Base-by-base conservation (phyloP, 2,113 vertebrate species). In the Cercocebus atys region DNA sequence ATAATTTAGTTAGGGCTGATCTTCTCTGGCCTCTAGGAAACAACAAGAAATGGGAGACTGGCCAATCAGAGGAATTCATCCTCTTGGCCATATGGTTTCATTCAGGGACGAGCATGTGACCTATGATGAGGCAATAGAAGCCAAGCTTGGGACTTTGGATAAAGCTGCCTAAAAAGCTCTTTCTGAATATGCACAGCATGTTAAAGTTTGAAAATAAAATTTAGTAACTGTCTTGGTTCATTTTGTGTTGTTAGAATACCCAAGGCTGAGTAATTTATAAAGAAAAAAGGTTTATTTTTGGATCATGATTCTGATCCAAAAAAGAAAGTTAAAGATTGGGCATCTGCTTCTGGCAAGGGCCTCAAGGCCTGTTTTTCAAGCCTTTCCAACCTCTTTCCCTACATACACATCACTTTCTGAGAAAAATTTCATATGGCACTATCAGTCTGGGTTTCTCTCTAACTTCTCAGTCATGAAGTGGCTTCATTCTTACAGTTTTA, bases 401-500 rank as follows among this genome's bases (percentile, higher is more conserved):
- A 13, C 17, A 17, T 17, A 30, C 45, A 50, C 7, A 20, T 52
- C 68, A 30, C 38, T 75, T 72, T 64, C 73, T 66, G 75, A 43
- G 11, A 68, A 45, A 70, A 23, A 2, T 30, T 22, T 45, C 50
- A 35, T 4, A 16, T 83, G 30, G 61, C 8, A 17, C 13, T 18
- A 5, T 38, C 55, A 35, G 14, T 13, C 17, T 72, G 47, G 30
- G 3, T 30, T 88, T 73, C 47, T 32, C 79, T 9, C 1, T 45
- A 35, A 38, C 16, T 27, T 64, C 35, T 32, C 32, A 27, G n/a
- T 68, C n/a, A 25, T 2, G 45, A 18, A 32, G 8, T n/a, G 11
- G 57, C 23, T 94, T 92, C 40, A 45, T n/a, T 91, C 61, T 52
- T 52, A 23, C 47, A 80, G 22, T 66, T 23, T 91, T 93, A 79